A percentile compares a stretch with the other conserved stretches of the same genome.
These are phyloP conservation scores for Microtus ochrogaster DNA, from an alignment of 2,113 vertebrate species.

Conservation along the genomic window DNA sequence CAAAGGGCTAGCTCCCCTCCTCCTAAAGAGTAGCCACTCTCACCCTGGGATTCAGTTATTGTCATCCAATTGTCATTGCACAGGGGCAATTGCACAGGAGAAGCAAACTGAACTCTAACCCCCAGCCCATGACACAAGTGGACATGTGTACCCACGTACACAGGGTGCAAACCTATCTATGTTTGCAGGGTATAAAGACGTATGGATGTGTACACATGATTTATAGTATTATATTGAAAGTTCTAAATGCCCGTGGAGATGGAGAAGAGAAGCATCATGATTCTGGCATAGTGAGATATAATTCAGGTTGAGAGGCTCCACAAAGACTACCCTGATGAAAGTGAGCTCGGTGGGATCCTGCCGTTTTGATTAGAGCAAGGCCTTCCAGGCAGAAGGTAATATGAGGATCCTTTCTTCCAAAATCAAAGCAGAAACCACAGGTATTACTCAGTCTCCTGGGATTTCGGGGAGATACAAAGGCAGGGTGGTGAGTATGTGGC, in stretches of 20 bases:
- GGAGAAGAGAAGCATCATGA: not conserved
- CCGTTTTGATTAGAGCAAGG: no score
- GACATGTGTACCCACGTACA: no score
- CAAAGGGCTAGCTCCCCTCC: not conserved
- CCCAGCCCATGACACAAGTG: not conserved
- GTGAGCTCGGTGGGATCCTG: not conserved
- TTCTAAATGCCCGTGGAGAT: not conserved
- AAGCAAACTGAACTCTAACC: not conserved
- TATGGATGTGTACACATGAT: not conserved
- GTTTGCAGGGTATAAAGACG: not conserved
- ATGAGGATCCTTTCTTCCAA: not conserved
- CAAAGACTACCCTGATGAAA: accelerated
- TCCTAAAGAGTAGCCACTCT: not conserved
- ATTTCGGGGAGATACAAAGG: no score
- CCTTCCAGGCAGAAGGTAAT: not conserved
- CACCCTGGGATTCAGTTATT: no score
- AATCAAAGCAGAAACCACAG: accelerated
- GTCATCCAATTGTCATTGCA: no score
- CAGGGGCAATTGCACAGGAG: not conserved
- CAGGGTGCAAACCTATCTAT: not conserved
- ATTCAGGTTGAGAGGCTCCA: not conserved
- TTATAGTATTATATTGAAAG: no score
- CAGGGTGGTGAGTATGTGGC: accelerated
- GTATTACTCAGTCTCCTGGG: not conserved
- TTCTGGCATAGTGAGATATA: not conserved